Percentiles rank a stretch among this genome's conserved stretches.
These are phyloP conservation scores for Choloepus didactylus DNA, from an alignment of 2,797 vertebrate species.

Conservation along the genomic window DNA sequence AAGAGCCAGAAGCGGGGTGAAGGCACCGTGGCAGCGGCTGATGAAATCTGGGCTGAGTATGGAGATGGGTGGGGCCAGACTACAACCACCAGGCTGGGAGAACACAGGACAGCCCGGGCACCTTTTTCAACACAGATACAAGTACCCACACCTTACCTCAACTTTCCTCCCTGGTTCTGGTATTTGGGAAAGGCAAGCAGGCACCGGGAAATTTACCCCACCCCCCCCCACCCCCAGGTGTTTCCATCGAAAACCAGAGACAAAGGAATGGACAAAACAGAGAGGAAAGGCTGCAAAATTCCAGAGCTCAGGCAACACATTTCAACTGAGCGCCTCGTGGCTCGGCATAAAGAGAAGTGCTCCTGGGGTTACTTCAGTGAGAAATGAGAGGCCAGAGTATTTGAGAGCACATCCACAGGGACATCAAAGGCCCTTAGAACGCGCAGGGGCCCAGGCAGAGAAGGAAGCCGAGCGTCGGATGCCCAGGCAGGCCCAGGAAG, in stretches of 20 bases:
- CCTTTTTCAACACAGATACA: not conserved
- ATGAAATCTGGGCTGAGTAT: not conserved
- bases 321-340: not conserved
- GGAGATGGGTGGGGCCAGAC: not conserved
- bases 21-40: not conserved
- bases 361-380: not conserved
- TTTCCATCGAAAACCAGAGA: not conserved
- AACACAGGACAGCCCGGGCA: too few species aligned
- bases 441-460: too few species aligned
- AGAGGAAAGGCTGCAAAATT: too few species aligned
- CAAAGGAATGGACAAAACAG: not conserved
- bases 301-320: too few species aligned
- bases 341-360: not conserved
- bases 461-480: not conserved
- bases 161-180: not conserved
- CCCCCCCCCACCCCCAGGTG: not conserved
- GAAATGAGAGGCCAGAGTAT: not conserved
- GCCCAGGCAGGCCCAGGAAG: not conserved
- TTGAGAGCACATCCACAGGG: not conserved
- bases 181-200: not conserved
- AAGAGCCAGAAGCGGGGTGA: not conserved
- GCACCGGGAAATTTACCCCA: too few species aligned
- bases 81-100: rapidly evolving
- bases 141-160: too few species aligned
- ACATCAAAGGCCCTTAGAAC: not conserved